Evolutionary conservation across 2,113 vertebrate species (phyloP).

Genomic region (Antennarius striatus): DNA sequence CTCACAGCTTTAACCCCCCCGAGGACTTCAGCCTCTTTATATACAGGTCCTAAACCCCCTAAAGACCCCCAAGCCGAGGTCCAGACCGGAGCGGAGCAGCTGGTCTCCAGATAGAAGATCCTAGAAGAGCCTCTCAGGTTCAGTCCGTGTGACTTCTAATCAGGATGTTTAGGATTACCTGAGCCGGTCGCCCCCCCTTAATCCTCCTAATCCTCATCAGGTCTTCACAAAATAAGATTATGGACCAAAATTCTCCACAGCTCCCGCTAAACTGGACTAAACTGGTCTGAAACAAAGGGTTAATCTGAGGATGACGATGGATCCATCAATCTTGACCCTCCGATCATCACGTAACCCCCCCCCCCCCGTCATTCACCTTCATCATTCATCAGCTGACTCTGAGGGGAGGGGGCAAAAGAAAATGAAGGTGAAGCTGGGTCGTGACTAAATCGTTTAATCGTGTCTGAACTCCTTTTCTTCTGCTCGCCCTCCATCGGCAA

Average conservation of each 20-base stretch:
- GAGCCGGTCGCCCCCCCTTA: conserved; percentile 22
- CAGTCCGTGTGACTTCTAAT: conserved; percentile 32
- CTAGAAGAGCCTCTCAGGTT: conserved; percentile 35
- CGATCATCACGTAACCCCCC: too few relatives aligned
- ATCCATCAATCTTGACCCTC: not conserved
- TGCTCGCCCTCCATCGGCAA: too few relatives aligned
- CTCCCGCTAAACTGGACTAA: not conserved
- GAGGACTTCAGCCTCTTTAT: conserved; percentile 16
- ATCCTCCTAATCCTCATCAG: conserved; percentile 35
- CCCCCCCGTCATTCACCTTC: too few relatives aligned
- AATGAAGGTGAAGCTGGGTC: too few relatives aligned
- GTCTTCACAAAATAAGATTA: conserved; percentile 31
- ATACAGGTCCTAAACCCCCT: conserved; percentile 45
- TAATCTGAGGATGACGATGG: conserved; percentile 3
- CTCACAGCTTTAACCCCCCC: not conserved
- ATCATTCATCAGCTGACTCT: not conserved
- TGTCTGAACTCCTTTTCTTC: too few relatives aligned
- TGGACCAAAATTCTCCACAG: not conserved
- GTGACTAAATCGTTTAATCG: too few relatives aligned
- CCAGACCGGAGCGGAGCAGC: too few relatives aligned
- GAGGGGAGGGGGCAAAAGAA: not conserved
- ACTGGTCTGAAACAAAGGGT: not conserved
- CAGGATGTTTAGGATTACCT: conserved; percentile 47
- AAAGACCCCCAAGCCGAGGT: not conserved
- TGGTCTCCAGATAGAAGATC: conserved; percentile 1